Conservation (phyloP, 2,797 vertebrate species). For the Coccyzus lansbergi region DNA sequence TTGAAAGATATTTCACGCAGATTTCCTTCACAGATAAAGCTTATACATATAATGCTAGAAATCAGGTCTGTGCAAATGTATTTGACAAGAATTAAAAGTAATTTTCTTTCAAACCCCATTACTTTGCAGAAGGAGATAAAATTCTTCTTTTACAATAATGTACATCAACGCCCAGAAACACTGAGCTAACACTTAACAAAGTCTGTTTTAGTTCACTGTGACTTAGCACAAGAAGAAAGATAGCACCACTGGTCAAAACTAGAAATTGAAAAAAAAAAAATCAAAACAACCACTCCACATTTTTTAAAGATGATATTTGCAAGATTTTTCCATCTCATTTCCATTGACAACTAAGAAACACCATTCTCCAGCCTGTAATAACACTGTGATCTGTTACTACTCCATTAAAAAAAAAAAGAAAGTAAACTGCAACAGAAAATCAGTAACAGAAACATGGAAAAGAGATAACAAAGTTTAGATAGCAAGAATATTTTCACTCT, state of each 20-base stretch:
- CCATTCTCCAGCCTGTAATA: not conserved
- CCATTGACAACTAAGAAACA: not conserved
- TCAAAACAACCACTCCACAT: not conserved
- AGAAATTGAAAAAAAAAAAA: not conserved
- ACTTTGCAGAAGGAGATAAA: not conserved
- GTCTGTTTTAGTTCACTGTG: not conserved
- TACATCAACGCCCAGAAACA: not conserved
- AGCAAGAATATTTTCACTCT: not conserved
- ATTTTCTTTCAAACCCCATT: not conserved
- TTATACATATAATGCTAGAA: not conserved
- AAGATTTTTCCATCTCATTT: not conserved
- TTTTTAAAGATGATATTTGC: not conserved
- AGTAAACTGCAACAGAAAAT: not conserved
- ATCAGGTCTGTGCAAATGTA: not conserved
- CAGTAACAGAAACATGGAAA: not conserved
- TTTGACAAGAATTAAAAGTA: not conserved
- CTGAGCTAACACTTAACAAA: not conserved
- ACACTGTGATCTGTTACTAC: not conserved
- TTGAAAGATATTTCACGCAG: not conserved
- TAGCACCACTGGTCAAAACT: not conserved
- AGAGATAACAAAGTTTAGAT: not conserved
- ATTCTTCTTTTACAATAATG: not conserved
- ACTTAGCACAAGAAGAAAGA: not conserved
- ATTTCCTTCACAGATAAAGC: not conserved
- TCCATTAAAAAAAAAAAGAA: not conserved